Percentiles rank a stretch among this genome's conserved stretches.
These are phyloP conservation scores for Orchesella flavescens DNA, from an alignment of 2,888 invertebrate genomes.

Conservation along the genomic window DNA sequence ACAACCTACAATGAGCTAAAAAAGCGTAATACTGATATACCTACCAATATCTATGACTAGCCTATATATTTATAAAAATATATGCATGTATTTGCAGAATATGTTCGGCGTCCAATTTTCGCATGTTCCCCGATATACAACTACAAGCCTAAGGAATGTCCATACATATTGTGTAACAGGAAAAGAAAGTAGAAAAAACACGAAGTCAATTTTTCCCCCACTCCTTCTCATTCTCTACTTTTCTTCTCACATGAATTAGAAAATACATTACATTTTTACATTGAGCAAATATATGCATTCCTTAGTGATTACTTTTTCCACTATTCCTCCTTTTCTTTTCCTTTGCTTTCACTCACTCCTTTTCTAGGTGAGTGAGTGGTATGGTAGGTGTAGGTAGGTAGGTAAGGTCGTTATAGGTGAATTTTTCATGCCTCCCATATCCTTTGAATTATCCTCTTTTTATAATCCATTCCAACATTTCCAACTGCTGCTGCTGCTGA, in stretches of 20 bases:
- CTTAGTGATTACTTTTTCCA: conserved; percentile 25
- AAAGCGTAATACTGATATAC: no score
- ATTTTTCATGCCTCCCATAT: not conserved
- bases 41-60: no score
- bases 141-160: no score
- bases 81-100: not conserved
- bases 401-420: not conserved
- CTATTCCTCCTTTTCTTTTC: not conserved
- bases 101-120: not conserved
- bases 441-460: no score
- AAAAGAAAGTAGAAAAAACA: not conserved
- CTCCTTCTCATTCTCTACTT: not conserved
- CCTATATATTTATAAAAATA: not conserved
- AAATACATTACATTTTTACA: conserved; percentile 14
- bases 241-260: conserved; percentile 1
- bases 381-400: not conserved
- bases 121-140: no score
- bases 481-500: no score
- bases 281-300: conserved; percentile 22
- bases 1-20: not conserved
- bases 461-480: no score
- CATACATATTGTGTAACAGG: no score
- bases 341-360: not conserved
- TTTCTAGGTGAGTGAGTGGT: not conserved
- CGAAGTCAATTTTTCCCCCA: not conserved